Evolutionary conservation across 1,140 invertebrate species (phyloP).

Genomic region (Anthonomus grandis): DNA sequence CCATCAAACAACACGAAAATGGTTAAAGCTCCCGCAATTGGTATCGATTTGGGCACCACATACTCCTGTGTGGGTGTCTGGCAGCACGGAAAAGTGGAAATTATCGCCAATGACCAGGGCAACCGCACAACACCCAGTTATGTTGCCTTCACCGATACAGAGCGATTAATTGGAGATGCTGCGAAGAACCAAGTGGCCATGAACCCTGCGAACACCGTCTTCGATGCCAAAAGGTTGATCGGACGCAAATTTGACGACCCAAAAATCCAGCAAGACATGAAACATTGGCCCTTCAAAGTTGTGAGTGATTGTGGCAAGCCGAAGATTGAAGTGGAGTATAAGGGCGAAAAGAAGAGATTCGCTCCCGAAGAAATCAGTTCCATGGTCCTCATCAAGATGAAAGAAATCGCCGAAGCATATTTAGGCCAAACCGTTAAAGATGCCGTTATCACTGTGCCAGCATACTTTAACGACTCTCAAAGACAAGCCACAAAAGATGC

Average conservation of each 20-base stretch:
- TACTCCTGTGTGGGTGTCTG: slow-evolving; percentile 81
- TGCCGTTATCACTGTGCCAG: slow-evolving; percentile 46
- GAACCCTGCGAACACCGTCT: slow-evolving; percentile 83
- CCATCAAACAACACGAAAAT: no score
- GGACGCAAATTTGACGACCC: slow-evolving; percentile 53
- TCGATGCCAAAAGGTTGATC: slow-evolving; percentile 58
- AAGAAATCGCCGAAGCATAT: slow-evolving; percentile 58
- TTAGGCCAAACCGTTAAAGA: slow-evolving; percentile 34
- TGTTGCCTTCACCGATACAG: slow-evolving; percentile 82
- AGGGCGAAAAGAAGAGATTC: slow-evolving; percentile 56
- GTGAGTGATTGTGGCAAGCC: slow-evolving; percentile 51
- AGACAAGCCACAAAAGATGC: no score
- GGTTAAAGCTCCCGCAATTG: slow-evolving; percentile 55
- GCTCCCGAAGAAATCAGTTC: slow-evolving; percentile 60
- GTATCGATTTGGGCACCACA: slow-evolving; percentile 76
- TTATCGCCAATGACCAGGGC: slow-evolving; percentile 92
- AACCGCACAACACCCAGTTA: slow-evolving; percentile 89
- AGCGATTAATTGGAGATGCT: slow-evolving; percentile 65
- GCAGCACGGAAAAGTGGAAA: slow-evolving; percentile 86
- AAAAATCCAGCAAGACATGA: slow-evolving; percentile 53
- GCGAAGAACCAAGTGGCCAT: slow-evolving; percentile 64
- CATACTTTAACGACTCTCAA: slow-evolving; percentile 64
- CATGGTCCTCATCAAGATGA: slow-evolving; percentile 62
- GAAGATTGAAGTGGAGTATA: slow-evolving; percentile 70
- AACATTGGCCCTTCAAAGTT: slow-evolving; percentile 54